A percentile compares a stretch with the other conserved stretches of the same genome.
Conservation (phyloP, 2,113 vertebrate species). For the Myodes glareolus region DNA sequence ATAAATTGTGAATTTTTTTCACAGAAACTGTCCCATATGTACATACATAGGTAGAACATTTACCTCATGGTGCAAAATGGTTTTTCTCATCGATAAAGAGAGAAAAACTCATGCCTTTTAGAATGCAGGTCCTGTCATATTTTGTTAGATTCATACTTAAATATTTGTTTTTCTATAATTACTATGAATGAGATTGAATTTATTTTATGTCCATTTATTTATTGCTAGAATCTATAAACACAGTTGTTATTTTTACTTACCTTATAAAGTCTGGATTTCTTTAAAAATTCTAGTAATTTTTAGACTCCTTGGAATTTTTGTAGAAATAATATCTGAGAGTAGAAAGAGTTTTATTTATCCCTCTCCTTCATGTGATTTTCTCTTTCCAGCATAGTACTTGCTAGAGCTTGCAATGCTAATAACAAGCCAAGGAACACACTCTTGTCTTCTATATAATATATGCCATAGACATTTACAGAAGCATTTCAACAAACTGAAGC, state of each 20-base stretch:
- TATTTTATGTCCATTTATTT: not conserved
- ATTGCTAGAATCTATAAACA: not conserved
- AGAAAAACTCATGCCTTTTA: not conserved
- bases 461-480: not conserved
- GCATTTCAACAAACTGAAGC: not conserved
- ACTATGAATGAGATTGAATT: not conserved
- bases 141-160: not conserved
- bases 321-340: not conserved
- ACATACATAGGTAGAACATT: not conserved
- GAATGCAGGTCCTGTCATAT: not conserved
- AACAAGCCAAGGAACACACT: not conserved
- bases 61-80: not conserved
- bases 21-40: not conserved
- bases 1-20: not conserved
- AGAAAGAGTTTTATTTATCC: not conserved
- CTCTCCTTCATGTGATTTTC: not conserved
- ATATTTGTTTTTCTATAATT: not conserved
- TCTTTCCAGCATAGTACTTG: not conserved
- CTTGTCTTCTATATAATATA: not conserved
- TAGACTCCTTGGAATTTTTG: not conserved
- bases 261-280: not conserved
- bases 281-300: not conserved
- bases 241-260: not conserved
- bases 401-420: not conserved
- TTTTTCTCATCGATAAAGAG: not conserved